phyloP scores from a whole-genome alignment of 1,140 invertebrate genomes.

The Phocides pigmalion region DNA sequence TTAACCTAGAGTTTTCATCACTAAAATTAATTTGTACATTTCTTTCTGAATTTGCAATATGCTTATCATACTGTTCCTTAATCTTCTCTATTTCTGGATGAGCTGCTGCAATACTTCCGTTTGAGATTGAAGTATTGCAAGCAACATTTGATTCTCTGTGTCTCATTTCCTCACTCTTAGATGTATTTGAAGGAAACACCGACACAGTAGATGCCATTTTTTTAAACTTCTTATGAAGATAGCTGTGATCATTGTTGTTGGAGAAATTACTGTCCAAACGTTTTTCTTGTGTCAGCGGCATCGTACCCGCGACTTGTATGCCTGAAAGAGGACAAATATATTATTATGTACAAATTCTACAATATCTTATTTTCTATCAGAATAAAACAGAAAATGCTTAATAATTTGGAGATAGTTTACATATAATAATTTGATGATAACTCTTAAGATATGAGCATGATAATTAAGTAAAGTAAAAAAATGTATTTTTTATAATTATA shows the following conservation, averaged over 20 bases:
- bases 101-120: slow-evolving; percentile 77
- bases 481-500: no score
- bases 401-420: no score
- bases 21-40: slow-evolving; percentile 84
- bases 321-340: slow-evolving; percentile 66
- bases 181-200: slow-evolving; percentile 64
- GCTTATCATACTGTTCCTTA: slow-evolving; percentile 61
- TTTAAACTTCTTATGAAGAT: slow-evolving; percentile 96
- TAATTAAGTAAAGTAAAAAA: no score
- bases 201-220: slow-evolving; percentile 89
- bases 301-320: slow-evolving; percentile 70
- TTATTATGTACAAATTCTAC: background rate
- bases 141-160: slow-evolving; percentile 62
- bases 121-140: slow-evolving; percentile 67
- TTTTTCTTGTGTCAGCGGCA: slow-evolving; percentile 81
- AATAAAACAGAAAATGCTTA: no score
- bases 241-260: slow-evolving; percentile 89
- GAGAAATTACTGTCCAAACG: slow-evolving; percentile 76
- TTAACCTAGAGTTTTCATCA: slow-evolving; percentile 77
- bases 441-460: no score
- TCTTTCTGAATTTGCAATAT: slow-evolving; percentile 63
- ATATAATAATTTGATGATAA: no score
- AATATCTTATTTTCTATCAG: no score
- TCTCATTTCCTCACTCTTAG: slow-evolving; percentile 67
- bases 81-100: slow-evolving; percentile 79